These are phyloP conservation scores for Gobiocypris rarus DNA, from an alignment of 2,113 vertebrate species.

Conservation along the genomic window DNA sequence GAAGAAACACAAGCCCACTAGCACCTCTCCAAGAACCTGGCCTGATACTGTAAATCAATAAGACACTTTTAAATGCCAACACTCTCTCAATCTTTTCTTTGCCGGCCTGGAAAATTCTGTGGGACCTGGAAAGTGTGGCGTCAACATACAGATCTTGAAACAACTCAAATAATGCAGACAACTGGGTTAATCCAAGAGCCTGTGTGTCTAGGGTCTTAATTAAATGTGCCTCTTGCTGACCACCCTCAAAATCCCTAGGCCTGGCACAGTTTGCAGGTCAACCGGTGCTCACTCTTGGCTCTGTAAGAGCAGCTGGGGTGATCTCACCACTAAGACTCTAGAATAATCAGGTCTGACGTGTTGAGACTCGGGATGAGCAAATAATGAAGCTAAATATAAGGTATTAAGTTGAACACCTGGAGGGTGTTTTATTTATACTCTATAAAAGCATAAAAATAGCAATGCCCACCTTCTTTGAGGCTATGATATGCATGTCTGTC, in stretches of 20 bases:
- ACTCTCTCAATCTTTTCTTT: background rate
- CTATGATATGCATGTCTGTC: conserved; percentile 76
- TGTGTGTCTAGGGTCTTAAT: conserved; percentile 62
- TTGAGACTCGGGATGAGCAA: background rate
- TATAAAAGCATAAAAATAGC: background rate
- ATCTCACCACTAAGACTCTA: conserved; percentile 51
- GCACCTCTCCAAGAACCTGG: conserved; percentile 36
- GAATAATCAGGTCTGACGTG: background rate
- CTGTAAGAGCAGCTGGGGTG: conserved; percentile 36
- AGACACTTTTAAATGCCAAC: conserved; percentile 41
- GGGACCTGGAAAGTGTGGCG: background rate
- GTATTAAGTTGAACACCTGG: background rate
- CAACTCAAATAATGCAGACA: conserved; percentile 59
- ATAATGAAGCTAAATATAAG: background rate
- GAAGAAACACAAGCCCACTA: conserved; percentile 44
- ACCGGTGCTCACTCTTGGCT: conserved; percentile 33
- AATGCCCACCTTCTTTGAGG: conserved; percentile 79
- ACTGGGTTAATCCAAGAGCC: conserved; percentile 69
- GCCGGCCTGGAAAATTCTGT: background rate
- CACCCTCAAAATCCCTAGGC: conserved; percentile 61
- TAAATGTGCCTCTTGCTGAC: conserved; percentile 64
- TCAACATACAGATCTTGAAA: background rate
- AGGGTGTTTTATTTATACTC: background rate
- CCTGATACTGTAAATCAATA: conserved; percentile 47
- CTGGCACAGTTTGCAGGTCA: conserved; percentile 43